A percentile compares a stretch with the other conserved stretches of the same genome.
These are phyloP conservation scores for Nyctalus aviator DNA, from an alignment of 2,797 vertebrate species.

Conservation along the genomic window DNA sequence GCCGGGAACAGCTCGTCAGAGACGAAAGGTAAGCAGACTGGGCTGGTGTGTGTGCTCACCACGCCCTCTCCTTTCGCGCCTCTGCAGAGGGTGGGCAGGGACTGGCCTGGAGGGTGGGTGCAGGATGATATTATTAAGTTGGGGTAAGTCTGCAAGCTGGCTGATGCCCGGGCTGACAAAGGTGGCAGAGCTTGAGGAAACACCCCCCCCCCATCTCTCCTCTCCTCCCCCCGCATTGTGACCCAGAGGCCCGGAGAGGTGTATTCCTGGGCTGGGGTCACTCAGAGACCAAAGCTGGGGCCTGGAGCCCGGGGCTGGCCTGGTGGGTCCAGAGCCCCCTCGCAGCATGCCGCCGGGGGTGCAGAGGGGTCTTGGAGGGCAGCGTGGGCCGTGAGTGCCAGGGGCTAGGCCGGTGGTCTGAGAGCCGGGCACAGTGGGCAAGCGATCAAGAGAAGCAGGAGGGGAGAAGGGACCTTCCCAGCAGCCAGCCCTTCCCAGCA, in stretches of 20 bases:
- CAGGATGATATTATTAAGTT: background rate
- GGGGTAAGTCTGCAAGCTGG: background rate
- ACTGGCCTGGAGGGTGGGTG: background rate
- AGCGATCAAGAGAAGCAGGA: constrained; percentile 1
- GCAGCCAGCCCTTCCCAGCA: constrained; percentile 13
- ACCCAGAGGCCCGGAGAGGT: constrained; percentile 5
- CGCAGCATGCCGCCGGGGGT: background rate
- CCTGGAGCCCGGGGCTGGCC: background rate
- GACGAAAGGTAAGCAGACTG: constrained; percentile 78
- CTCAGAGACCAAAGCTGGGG: background rate
- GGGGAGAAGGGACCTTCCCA: background rate
- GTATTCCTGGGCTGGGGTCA: background rate
- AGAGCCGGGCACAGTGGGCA: background rate
- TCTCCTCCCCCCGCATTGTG: background rate
- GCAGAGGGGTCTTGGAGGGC: constrained; percentile 39
- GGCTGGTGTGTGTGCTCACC: background rate
- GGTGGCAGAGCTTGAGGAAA: background rate
- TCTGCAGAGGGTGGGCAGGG: background rate
- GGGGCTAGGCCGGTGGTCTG: constrained; percentile 17
- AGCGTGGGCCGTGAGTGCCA: background rate
- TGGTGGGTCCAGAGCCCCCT: background rate
- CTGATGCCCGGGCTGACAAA: background rate
- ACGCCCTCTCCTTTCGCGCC: background rate
- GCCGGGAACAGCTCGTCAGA: constrained; percentile 70
- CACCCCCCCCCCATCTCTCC: too few relatives aligned